Percentiles rank a stretch among this genome's conserved stretches.
These are phyloP conservation scores for Pteropus alecto DNA, from an alignment of 2,113 vertebrate species.

Conservation along the genomic window DNA sequence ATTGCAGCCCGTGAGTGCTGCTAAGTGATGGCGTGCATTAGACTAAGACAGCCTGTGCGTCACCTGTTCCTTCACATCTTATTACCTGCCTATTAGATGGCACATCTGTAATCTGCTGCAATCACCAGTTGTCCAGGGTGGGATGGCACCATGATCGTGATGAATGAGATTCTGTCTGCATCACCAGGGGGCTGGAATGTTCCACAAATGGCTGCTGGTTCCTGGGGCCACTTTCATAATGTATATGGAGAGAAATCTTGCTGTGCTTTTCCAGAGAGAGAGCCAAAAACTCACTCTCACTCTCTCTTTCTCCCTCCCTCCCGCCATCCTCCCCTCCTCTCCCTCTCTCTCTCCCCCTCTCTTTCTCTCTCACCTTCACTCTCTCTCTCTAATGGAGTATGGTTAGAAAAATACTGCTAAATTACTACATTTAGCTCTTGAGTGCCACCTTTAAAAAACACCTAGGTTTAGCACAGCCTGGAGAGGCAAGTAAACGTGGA, in stretches of 20 bases:
- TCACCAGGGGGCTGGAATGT: constrained; percentile 59
- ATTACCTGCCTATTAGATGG: constrained; percentile 14
- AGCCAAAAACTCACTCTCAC: not conserved
- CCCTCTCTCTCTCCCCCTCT: too few species aligned
- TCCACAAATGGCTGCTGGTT: constrained; percentile 65
- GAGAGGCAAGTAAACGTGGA: not conserved
- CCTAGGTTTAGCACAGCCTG: not conserved
- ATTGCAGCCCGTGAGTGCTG: not conserved
- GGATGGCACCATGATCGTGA: constrained; percentile 20
- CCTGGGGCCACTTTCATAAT: constrained; percentile 63
- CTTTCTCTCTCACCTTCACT: too few species aligned
- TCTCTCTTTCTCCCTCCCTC: too few species aligned
- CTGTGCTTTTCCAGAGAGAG: constrained; percentile 71
- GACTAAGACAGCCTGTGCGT: not conserved
- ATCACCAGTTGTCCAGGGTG: not conserved
- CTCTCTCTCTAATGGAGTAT: constrained; percentile 54
- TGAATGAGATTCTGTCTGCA: constrained; percentile 71
- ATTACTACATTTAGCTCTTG: constrained; percentile 74
- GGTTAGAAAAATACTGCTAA: constrained; percentile 59
- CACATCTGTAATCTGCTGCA: constrained; percentile 53
- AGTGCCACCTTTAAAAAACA: constrained; percentile 30
- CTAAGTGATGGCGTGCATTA: not conserved
- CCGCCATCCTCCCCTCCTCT: too few species aligned
- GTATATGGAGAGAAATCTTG: constrained; percentile 70
- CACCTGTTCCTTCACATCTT: constrained; percentile 27